A percentile compares a stretch with the other conserved stretches of the same genome.
Conservation (phyloP, 2,888 invertebrate species). For the Lumbricus terrestris region DNA sequence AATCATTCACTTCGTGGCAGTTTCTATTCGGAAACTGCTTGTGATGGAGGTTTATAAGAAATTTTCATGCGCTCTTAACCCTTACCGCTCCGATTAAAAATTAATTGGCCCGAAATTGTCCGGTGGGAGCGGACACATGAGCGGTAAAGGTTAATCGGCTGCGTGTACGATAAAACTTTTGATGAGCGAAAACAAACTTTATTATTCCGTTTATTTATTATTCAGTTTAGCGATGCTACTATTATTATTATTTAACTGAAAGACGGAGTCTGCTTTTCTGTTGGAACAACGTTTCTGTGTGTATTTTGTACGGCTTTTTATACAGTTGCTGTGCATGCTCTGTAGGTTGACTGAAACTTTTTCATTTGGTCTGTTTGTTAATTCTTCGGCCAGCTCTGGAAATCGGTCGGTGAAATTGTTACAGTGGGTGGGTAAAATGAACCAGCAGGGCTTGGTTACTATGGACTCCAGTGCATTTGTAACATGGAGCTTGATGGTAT, state of each 20-base stretch:
- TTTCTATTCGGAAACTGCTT: not conserved
- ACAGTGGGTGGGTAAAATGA: not conserved
- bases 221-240: constrained; percentile 3
- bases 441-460: not conserved
- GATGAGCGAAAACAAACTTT: not conserved
- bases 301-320: not conserved
- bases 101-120: too few species aligned
- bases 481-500: too few species aligned
- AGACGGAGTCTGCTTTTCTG: not conserved
- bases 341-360: not conserved
- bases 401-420: not conserved
- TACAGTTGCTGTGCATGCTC: not conserved
- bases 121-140: too few species aligned
- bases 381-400: not conserved
- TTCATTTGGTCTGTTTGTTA: not conserved
- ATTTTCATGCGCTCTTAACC: not conserved
- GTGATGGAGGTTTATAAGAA: not conserved
- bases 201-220: not conserved
- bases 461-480: too few species aligned
- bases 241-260: not conserved
- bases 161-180: not conserved
- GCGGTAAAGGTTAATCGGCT: too few species aligned
- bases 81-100: too few species aligned
- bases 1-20: not conserved
- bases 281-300: not conserved